These are phyloP conservation scores for Polydrusus tereticollis DNA, from an alignment of 2,888 invertebrate species.

Conservation along the genomic window DNA sequence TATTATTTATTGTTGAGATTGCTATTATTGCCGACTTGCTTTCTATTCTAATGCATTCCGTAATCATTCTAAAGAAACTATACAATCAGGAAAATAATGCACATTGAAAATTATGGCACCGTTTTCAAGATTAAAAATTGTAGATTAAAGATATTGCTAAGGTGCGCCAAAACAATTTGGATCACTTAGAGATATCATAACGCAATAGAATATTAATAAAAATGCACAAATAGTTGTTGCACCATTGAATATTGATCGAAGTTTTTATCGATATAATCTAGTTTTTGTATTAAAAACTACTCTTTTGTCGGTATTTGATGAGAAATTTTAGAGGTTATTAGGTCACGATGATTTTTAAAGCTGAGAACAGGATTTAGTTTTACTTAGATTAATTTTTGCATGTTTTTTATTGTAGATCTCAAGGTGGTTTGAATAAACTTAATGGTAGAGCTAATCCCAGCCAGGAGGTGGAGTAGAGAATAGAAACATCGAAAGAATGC, in stretches of 20 bases:
- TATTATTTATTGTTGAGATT: conserved; percentile 6
- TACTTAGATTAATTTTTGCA: conserved; percentile 4
- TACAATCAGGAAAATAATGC: background rate
- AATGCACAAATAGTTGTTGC: background rate
- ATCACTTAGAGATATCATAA: no score
- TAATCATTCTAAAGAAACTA: background rate
- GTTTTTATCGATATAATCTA: background rate
- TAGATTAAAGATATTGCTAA: background rate
- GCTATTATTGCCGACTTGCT: background rate
- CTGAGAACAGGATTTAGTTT: background rate
- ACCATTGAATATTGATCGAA: no score
- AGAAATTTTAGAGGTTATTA: background rate
- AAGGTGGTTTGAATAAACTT: conserved; percentile 63
- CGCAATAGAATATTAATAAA: no score
- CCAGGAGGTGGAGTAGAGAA: conserved; percentile 53
- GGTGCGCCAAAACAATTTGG: conserved; percentile 5
- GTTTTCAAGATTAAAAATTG: background rate
- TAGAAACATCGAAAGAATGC: conserved; percentile 30
- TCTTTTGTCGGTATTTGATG: no score
- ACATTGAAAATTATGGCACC: background rate
- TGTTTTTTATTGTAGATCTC: conserved; percentile 58
- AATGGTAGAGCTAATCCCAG: conserved; percentile 63
- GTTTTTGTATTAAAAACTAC: background rate
- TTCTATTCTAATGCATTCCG: conserved; percentile 17
- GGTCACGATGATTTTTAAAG: background rate